Evolutionary conservation across 1,140 invertebrate species (phyloP).

Genomic region (Neodiprion virginianus): DNA sequence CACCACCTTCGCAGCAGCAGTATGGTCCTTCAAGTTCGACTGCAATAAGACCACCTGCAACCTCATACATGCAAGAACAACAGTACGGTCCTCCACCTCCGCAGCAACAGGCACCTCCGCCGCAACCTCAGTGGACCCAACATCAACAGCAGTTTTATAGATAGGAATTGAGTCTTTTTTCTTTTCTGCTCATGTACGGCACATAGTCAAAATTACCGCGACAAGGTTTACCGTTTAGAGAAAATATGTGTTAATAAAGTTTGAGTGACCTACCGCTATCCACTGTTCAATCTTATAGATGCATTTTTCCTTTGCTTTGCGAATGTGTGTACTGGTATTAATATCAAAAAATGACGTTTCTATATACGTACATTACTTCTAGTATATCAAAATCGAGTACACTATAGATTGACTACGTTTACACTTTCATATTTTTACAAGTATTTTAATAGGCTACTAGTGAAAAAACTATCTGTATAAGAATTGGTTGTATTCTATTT

Average conservation of each 20-base stretch:
- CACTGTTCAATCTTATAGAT: too few species aligned
- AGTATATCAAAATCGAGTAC: too few species aligned
- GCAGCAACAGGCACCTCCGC: constrained; percentile 55
- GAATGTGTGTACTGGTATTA: too few species aligned
- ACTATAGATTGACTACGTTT: not conserved
- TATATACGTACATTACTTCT: too few species aligned
- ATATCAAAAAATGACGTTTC: too few species aligned
- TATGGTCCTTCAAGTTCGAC: constrained; percentile 48
- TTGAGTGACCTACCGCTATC: too few species aligned
- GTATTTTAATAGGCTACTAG: not conserved
- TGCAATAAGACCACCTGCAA: constrained; percentile 49
- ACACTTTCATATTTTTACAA: not conserved
- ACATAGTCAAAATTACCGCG: not conserved
- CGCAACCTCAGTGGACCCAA: constrained; percentile 56
- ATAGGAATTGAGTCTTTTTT: constrained; percentile 43
- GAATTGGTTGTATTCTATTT: not conserved
- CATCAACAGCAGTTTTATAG: constrained; percentile 67
- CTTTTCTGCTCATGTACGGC: not conserved
- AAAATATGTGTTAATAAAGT: not conserved
- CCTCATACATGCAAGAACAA: constrained; percentile 53
- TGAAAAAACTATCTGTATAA: not conserved
- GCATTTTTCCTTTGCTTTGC: too few species aligned
- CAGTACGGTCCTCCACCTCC: constrained; percentile 54
- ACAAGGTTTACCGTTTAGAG: not conserved
- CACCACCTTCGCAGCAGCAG: constrained; percentile 48